These are phyloP conservation scores for Pelagia noctiluca DNA, from an alignment of 30 jellyfish, hydroid and myxozoan genomes.

Conservation along the genomic window DNA sequence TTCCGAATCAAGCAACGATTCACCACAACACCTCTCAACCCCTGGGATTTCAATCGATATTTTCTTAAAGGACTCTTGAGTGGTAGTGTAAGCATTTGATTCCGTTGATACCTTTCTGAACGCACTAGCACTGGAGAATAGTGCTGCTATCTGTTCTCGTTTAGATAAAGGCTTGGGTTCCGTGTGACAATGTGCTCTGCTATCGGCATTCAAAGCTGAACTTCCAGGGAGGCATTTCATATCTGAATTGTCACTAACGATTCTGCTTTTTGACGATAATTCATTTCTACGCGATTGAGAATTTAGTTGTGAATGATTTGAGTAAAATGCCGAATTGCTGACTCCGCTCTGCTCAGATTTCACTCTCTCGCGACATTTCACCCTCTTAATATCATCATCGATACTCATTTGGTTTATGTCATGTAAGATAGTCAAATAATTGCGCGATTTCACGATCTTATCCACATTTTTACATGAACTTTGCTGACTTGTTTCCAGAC, in stretches of 20 bases:
- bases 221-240: background rate
- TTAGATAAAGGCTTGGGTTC: background rate
- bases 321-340: background rate
- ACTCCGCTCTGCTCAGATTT: background rate
- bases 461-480: background rate
- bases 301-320: background rate
- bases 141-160: background rate
- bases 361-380: background rate
- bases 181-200: background rate
- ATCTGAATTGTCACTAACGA: background rate
- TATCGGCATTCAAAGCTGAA: background rate
- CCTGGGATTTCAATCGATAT: background rate
- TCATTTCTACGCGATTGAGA: background rate
- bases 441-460: constrained; percentile 22
- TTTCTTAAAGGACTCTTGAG: background rate
- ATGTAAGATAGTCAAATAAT: constrained; percentile 15
- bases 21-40: background rate
- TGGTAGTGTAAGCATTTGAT: background rate
- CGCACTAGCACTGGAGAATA: constrained; percentile 7
- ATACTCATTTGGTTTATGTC: constrained; percentile 50
- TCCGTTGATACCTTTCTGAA: constrained; percentile 24
- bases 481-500: background rate
- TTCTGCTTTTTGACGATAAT: background rate
- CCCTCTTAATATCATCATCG: constrained; percentile 41
- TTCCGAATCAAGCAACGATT: constrained; percentile 39